Base-by-base conservation (phyloP, 2,888 invertebrate species). In the Drosophila glabriapex region DNA sequence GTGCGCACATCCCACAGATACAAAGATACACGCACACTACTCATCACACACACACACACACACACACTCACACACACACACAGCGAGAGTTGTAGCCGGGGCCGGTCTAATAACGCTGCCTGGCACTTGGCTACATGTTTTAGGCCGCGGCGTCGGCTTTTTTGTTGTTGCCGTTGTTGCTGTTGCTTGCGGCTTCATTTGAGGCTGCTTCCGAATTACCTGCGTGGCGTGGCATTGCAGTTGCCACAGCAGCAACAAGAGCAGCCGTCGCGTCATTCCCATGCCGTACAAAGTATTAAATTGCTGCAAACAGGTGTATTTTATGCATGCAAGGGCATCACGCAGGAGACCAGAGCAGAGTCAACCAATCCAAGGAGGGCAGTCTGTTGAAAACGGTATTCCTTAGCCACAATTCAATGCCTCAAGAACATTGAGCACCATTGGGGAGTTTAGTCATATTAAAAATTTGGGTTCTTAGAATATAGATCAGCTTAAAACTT, bases 161-260 rank as follows among this genome's bases (percentile, higher is more conserved):
- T 85, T 68, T 61, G 64, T 65, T 65, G 65, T 62, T 83, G 86
- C 75, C 74, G 81, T 83, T 81, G 69, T 25, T 55, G 65, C 55
- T 53, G 66, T 67, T 73, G 64, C 73, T 78, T 83, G 83, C 80
- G 81, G 83, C 83, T 83, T 83, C 77, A 80, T 73, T 66, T 82
- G 84, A 77, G 90, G 88, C 87, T 91, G 91, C 91, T 91, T 92
- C 92, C 92, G 91, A 92, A 92, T 91, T 91, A 91, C 90, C 92
- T 90, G 91, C 81, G 72, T 72, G 69, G 91, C 81, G 72, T 72
- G 69, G 78, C 78, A 83, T 71, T 83, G 88, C 90, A 89, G 87
- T 73, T 68, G 85, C 83, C 50, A 25, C 73, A 69, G 64, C 73
- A 62, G 28, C 74, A 71, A 28, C 53, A 56, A 16, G 58, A 62